phyloP scores from a whole-genome alignment of 2,113 vertebrate species.

The Trogon melanurus region DNA sequence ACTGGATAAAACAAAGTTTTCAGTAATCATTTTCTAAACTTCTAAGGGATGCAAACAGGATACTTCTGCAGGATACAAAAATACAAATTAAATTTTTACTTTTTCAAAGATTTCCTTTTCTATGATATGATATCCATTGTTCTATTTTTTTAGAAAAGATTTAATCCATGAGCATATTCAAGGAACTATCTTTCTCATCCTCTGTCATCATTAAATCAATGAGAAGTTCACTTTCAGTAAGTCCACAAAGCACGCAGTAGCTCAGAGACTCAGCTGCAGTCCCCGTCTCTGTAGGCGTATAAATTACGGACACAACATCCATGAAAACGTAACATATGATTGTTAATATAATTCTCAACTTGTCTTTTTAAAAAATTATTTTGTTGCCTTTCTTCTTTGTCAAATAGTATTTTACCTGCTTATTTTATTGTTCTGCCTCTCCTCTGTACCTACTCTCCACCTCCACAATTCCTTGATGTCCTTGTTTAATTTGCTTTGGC shows the following conservation, averaged over 20 bases:
- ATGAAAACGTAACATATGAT: neutral
- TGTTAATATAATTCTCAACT: neutral
- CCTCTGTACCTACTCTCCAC: neutral
- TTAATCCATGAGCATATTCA: neutral
- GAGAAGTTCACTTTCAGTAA: neutral
- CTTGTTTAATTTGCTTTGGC: neutral
- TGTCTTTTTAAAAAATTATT: neutral
- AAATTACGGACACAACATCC: neutral
- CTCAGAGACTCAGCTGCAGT: neutral
- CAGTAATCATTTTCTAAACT: neutral
- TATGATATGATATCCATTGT: neutral
- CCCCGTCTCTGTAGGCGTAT: neutral
- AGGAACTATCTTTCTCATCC: neutral
- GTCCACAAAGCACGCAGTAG: neutral
- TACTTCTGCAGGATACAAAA: neutral
- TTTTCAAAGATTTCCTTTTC: neutral
- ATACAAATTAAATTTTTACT: neutral
- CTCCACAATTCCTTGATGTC: neutral
- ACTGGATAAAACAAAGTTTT: neutral
- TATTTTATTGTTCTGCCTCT: neutral
- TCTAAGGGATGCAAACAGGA: neutral
- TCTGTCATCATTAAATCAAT: neutral
- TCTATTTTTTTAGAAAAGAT: neutral
- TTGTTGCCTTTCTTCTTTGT: neutral
- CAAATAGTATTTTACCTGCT: neutral